Evolutionary conservation across 2,888 invertebrate genomes (phyloP).

Genomic region (Drosophila kambysellisi): DNA sequence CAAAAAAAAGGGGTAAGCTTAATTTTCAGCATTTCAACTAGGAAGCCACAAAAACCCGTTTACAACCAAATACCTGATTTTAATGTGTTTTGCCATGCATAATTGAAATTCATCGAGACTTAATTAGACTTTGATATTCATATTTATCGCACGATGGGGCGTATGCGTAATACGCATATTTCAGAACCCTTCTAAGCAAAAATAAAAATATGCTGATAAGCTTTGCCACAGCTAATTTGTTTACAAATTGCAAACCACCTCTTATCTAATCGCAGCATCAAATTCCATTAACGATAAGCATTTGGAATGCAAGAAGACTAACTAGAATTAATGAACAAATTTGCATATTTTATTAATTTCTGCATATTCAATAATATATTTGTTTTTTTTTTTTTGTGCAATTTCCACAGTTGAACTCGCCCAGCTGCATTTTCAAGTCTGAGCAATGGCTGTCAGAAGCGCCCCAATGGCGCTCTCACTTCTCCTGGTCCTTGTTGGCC

Average conservation of each 20-base stretch:
- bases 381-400: neutral
- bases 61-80: constrained; percentile 9
- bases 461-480: constrained; percentile 42
- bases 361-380: constrained; percentile 1
- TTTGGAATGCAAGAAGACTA: constrained; percentile 6
- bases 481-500: constrained; percentile 47
- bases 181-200: constrained; percentile 19
- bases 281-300: constrained; percentile 19
- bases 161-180: constrained; percentile 44
- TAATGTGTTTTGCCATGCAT: constrained; percentile 33
- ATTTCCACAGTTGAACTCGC: constrained; percentile 25
- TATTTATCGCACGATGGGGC: constrained; percentile 27
- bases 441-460: constrained; percentile 50
- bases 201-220: constrained; percentile 35
- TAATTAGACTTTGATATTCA: constrained; percentile 40
- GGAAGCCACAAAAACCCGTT: constrained; percentile 49
- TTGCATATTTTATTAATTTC: neutral
- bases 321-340: constrained; percentile 13
- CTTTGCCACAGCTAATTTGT: constrained; percentile 30
- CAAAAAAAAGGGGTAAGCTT: constrained; percentile 19
- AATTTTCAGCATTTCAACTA: constrained; percentile 25
- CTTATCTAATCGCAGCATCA: constrained; percentile 55
- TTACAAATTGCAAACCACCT: constrained; percentile 51
- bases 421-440: constrained; percentile 26
- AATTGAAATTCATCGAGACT: constrained; percentile 41